phyloP scores from a whole-genome alignment of 2,113 vertebrate species.

The Varanus komodoensis region DNA sequence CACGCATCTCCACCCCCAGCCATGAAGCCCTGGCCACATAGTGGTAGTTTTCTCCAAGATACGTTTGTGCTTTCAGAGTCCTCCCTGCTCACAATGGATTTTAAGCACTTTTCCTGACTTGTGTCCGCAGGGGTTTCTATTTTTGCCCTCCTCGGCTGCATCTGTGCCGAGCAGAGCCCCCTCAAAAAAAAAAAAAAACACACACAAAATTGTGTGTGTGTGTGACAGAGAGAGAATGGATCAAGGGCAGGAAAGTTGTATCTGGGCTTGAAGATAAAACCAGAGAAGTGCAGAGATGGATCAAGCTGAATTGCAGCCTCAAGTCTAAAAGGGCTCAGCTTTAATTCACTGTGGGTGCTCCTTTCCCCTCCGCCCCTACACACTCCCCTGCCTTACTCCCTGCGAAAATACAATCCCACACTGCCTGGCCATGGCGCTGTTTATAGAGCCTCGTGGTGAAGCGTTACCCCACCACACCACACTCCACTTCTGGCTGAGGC shows the following conservation, averaged over 20 bases:
- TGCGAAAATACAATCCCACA: neutral
- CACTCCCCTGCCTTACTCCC: neutral
- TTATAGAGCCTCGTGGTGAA: neutral
- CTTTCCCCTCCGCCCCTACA: neutral
- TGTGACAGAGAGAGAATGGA: no score
- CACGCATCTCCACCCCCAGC: neutral
- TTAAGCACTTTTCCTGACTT: constrained; percentile 9
- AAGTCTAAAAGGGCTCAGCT: neutral
- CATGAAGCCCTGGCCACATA: neutral
- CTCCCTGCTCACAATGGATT: constrained; percentile 6
- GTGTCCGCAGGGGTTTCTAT: constrained; percentile 32
- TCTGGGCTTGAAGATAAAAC: neutral
- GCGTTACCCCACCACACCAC: neutral
- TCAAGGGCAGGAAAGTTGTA: neutral
- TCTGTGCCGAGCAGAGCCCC: neutral
- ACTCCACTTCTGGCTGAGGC: neutral
- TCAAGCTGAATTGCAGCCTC: neutral
- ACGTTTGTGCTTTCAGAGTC: constrained; percentile 8
- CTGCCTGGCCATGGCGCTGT: neutral
- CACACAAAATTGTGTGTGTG: neutral
- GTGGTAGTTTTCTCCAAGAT: neutral
- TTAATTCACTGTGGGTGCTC: no score
- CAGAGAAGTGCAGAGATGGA: neutral
- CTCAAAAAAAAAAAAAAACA: neutral
- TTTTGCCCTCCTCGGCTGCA: constrained; percentile 18